phyloP scores from a whole-genome alignment of 2,888 invertebrate species.

The Seira sanloemensis region DNA sequence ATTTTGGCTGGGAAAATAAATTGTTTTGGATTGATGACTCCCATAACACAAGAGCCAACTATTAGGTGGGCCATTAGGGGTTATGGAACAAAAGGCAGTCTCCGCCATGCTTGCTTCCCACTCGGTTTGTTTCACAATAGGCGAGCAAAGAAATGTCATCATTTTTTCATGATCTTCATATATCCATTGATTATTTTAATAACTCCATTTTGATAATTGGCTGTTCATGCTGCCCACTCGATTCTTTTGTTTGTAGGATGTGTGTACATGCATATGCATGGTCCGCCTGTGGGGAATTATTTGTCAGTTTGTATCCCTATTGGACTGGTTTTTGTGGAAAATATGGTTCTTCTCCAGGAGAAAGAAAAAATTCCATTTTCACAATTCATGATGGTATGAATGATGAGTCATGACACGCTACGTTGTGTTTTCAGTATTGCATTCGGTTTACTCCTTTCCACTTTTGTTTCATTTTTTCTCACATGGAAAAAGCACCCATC shows the following conservation, averaged over 20 bases:
- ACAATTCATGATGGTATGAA: background rate
- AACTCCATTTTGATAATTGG: slow-evolving; percentile 52
- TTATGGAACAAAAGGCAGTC: background rate
- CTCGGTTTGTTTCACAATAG: background rate
- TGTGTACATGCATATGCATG: background rate
- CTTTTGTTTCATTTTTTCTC: background rate
- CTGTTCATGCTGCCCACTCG: background rate
- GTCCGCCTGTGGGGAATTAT: background rate
- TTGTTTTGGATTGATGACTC: too few relatives aligned
- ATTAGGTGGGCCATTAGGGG: background rate
- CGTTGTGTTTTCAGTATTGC: background rate
- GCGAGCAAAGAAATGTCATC: background rate
- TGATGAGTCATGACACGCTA: background rate
- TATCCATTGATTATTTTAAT: slow-evolving; percentile 50
- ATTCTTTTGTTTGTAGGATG: background rate
- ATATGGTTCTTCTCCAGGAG: background rate
- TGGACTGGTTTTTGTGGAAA: background rate
- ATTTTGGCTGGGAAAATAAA: too few relatives aligned
- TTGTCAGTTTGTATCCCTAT: background rate
- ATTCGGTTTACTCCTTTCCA: background rate
- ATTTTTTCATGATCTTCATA: slow-evolving; percentile 34
- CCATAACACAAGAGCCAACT: too few relatives aligned
- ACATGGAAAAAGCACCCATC: too few relatives aligned
- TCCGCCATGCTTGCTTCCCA: background rate
- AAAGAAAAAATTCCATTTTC: background rate